Percentiles rank a stretch among this genome's conserved stretches.
These are phyloP conservation scores for Nomada ferruginata DNA, from an alignment of 2,888 invertebrate species.

Conservation along the genomic window DNA sequence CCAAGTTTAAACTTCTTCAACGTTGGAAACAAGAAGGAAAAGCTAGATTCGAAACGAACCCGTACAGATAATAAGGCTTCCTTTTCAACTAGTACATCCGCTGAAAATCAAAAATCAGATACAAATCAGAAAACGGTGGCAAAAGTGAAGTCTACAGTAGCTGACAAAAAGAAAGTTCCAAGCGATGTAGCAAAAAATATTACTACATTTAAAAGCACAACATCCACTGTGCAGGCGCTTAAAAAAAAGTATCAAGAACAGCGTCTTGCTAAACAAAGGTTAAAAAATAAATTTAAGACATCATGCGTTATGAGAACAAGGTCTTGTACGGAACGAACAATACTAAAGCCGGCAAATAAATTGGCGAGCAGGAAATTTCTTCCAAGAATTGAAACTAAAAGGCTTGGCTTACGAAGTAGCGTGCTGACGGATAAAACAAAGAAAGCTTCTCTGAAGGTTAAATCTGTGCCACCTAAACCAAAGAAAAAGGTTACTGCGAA, in stretches of 20 bases:
- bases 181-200: slow-evolving; percentile 63
- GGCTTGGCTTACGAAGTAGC: slow-evolving; percentile 78
- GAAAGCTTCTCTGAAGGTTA: slow-evolving; percentile 63
- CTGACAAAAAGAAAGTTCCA: slow-evolving; percentile 75
- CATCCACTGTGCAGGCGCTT: slow-evolving; percentile 85
- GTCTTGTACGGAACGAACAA: slow-evolving; percentile 80
- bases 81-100: slow-evolving; percentile 44
- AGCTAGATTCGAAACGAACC: slow-evolving; percentile 67
- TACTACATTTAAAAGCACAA: slow-evolving; percentile 77
- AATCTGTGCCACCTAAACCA: slow-evolving; percentile 69
- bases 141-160: slow-evolving; percentile 80
- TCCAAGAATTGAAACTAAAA: slow-evolving; percentile 71
- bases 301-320: slow-evolving; percentile 85
- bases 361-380: slow-evolving; percentile 73
- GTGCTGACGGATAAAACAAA: slow-evolving; percentile 52
- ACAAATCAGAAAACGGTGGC: slow-evolving; percentile 71
- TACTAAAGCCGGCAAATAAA: slow-evolving; percentile 82
- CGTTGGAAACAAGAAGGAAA: slow-evolving; percentile 77
- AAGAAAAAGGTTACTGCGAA: slow-evolving; percentile 70
- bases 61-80: slow-evolving; percentile 55
- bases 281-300: slow-evolving; percentile 79
- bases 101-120: slow-evolving; percentile 65
- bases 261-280: slow-evolving; percentile 85
- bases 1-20: slow-evolving; percentile 90
- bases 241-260: slow-evolving; percentile 87